Evolutionary conservation across 2,888 invertebrate genomes (phyloP).

Genomic region (Willowsia nigromaculata): DNA sequence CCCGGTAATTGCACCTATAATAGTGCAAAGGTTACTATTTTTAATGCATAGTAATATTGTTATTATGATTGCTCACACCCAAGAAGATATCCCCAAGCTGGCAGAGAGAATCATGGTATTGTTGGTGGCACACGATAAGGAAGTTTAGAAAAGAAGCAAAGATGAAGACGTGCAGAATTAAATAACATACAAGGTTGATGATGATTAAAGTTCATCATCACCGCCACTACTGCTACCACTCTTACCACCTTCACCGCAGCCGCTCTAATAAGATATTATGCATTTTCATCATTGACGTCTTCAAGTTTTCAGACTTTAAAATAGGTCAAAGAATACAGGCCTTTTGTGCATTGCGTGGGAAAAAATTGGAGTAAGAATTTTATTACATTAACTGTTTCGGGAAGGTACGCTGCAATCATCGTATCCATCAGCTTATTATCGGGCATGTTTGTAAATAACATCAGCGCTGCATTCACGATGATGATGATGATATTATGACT

Average conservation of each 20-base stretch:
- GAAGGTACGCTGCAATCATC: slow-evolving; percentile 50
- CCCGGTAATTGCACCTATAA: slow-evolving; percentile 1
- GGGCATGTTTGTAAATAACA: slow-evolving; percentile 11
- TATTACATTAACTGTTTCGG: slow-evolving; percentile 65
- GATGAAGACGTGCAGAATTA: neutral
- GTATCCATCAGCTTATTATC: slow-evolving; percentile 37
- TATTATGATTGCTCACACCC: slow-evolving; percentile 19
- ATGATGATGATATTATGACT: slow-evolving; percentile 13
- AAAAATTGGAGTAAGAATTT: slow-evolving; percentile 64
- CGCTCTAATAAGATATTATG: slow-evolving; percentile 30
- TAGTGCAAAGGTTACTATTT: slow-evolving; percentile 46
- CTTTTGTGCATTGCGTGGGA: slow-evolving; percentile 61
- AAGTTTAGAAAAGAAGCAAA: slow-evolving; percentile 37
- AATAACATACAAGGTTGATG: slow-evolving; percentile 39
- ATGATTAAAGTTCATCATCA: slow-evolving; percentile 62
- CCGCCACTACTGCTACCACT: slow-evolving; percentile 22
- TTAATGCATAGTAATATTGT: slow-evolving; percentile 6
- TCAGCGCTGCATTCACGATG: neutral
- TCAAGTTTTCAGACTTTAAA: slow-evolving; percentile 37
- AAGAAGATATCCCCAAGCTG: neutral
- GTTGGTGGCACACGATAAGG: slow-evolving; percentile 50
- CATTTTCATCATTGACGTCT: slow-evolving; percentile 53
- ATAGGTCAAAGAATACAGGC: slow-evolving; percentile 58
- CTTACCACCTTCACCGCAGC: slow-evolving; percentile 23
- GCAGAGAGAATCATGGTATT: neutral